Evolutionary conservation across 2,888 invertebrate species (phyloP).

Genomic region (Coleophora flavipennella): DNA sequence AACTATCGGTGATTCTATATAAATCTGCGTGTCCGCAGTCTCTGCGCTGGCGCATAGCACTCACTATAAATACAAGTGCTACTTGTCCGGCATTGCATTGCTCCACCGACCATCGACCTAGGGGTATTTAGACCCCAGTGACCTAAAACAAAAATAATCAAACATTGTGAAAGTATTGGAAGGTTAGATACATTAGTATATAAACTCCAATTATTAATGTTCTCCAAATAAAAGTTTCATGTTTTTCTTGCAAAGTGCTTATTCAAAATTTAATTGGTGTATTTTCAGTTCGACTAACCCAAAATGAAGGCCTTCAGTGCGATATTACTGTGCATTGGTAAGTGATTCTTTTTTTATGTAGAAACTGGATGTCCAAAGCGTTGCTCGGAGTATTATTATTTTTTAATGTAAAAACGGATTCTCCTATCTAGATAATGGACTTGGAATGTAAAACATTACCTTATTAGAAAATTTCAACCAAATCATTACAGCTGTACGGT

Average conservation of each 20-base stretch:
- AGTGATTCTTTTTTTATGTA: conserved; percentile 30
- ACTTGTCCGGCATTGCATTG: conserved; percentile 43
- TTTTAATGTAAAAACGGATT: too few species aligned
- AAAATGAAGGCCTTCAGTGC: conserved; percentile 51
- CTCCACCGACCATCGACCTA: conserved; percentile 42
- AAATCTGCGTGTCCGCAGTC: conserved; percentile 19
- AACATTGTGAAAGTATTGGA: conserved; percentile 56
- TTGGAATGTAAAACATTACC: too few species aligned
- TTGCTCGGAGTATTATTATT: too few species aligned
- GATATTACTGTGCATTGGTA: conserved; percentile 51
- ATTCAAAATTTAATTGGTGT: conserved; percentile 23
- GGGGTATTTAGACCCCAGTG: conserved; percentile 43
- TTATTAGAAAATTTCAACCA: too few species aligned
- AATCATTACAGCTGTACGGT: too few species aligned
- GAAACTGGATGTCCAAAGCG: too few species aligned
- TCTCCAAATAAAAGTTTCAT: conserved; percentile 2
- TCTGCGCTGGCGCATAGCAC: conserved; percentile 23
- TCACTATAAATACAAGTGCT: conserved; percentile 59
- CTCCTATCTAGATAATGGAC: too few species aligned
- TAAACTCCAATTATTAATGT: background rate
- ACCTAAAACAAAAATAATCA: conserved; percentile 33
- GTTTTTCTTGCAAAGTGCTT: conserved; percentile 22
- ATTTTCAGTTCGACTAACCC: conserved; percentile 61
- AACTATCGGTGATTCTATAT: conserved; percentile 32
- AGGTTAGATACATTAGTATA: conserved; percentile 32